These are phyloP conservation scores for Lytechinus pictus DNA, from an alignment of 35 echinoderm and acorn worm species.

Conservation along the genomic window DNA sequence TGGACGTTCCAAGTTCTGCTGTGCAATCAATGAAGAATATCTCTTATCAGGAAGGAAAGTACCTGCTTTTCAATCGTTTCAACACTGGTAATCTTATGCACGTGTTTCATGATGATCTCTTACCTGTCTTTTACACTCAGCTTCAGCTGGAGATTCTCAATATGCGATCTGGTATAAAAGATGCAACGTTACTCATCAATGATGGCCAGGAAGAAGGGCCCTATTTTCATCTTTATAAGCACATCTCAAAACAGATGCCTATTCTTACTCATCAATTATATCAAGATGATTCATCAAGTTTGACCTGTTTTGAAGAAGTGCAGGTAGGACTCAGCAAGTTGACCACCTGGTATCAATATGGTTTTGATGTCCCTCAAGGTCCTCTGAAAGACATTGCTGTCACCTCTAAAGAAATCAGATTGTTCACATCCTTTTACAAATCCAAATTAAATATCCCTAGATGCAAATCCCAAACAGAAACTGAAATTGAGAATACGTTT, in stretches of 20 bases:
- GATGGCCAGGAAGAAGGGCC: slow-evolving; percentile 74
- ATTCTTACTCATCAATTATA: slow-evolving; percentile 68
- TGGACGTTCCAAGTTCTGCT: slow-evolving; percentile 53
- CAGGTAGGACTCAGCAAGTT: slow-evolving; percentile 78
- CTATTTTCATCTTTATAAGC: slow-evolving; percentile 71
- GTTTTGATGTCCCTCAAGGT: slow-evolving; percentile 86
- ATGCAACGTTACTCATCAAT: slow-evolving; percentile 62
- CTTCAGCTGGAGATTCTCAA: slow-evolving; percentile 45
- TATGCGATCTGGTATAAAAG: neutral
- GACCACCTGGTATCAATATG: slow-evolving; percentile 98
- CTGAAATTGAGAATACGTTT: neutral
- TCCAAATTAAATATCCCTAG: slow-evolving; percentile 42
- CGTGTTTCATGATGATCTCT: slow-evolving; percentile 92
- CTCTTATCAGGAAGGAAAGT: slow-evolving; percentile 54
- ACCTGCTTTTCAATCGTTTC: slow-evolving; percentile 91
- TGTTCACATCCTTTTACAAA: slow-evolving; percentile 72
- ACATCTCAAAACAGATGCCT: slow-evolving; percentile 63
- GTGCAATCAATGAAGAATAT: slow-evolving; percentile 26
- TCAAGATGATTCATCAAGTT: neutral
- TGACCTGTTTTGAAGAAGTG: slow-evolving; percentile 83
- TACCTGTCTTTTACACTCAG: slow-evolving; percentile 82
- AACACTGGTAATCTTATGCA: slow-evolving; percentile 92
- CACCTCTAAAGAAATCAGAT: slow-evolving; percentile 65
- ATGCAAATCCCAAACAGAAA: neutral
- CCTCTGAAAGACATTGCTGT: slow-evolving; percentile 59